Conservation (phyloP, 1,140 invertebrate species). For the Drosophila bipectinata region DNA sequence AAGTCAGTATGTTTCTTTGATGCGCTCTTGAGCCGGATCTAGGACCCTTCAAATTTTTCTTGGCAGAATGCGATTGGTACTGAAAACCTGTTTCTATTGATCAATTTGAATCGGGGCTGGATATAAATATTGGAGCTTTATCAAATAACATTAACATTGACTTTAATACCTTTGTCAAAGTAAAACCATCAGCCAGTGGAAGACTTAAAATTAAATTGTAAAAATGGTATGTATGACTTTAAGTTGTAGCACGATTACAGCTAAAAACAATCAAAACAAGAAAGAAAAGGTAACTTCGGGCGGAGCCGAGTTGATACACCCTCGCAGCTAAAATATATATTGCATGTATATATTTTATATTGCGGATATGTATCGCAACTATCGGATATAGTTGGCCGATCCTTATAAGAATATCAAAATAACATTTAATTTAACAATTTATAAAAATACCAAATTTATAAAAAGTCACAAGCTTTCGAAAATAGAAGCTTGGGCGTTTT, state of each 20-base stretch:
- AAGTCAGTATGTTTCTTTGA: constrained; percentile 51
- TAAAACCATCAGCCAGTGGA: constrained; percentile 60
- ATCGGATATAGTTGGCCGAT: too few relatives aligned
- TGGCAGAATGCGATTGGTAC: constrained; percentile 24
- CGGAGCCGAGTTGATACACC: too few relatives aligned
- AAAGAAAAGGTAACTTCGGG: too few relatives aligned
- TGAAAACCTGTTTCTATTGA: constrained; percentile 46
- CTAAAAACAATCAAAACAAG: neutral
- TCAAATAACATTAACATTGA: constrained; percentile 67
- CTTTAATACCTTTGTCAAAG: constrained; percentile 72
- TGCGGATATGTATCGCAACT: too few relatives aligned
- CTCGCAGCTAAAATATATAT: too few relatives aligned
- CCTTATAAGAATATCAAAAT: too few relatives aligned
- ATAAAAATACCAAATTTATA: too few relatives aligned
- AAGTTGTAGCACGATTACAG: too few relatives aligned
- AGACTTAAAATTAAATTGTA: constrained; percentile 44
- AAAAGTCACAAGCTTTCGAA: too few relatives aligned
- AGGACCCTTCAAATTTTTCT: constrained; percentile 5
- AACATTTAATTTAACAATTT: too few relatives aligned
- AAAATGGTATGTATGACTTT: neutral
- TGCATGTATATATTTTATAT: too few relatives aligned
- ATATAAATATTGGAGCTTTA: constrained; percentile 68
- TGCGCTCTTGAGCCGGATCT: constrained; percentile 57
- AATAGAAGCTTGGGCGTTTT: too few relatives aligned
- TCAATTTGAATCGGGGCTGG: neutral